phyloP scores from a whole-genome alignment of 2,113 vertebrate species.

The Charina bottae region DNA sequence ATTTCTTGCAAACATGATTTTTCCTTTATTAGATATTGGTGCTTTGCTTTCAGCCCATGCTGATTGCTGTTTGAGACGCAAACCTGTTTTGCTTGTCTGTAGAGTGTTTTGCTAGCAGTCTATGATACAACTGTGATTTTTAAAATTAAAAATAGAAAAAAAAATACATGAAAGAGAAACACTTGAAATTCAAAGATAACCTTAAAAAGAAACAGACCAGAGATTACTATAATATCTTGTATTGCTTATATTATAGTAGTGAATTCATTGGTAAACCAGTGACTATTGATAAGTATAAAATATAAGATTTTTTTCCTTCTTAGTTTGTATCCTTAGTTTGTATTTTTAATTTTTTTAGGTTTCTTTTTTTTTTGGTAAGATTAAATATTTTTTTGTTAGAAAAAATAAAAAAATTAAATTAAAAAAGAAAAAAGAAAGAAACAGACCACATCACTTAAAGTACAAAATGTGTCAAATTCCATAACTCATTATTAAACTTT shows the following conservation, averaged over 20 bases:
- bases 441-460: conserved; percentile 46
- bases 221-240: not conserved
- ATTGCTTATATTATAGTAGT: not conserved
- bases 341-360: not conserved
- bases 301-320: not conserved
- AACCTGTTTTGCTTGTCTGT: not conserved
- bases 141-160: not conserved
- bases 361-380: not conserved
- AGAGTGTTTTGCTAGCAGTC: not conserved
- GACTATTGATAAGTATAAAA: not conserved
- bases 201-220: conserved; percentile 24
- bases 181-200: not conserved
- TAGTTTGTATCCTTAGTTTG: not conserved
- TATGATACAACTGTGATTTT: not conserved
- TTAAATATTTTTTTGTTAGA: not conserved
- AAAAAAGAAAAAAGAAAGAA: not conserved
- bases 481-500: conserved; percentile 74
- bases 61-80: not conserved
- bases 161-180: not conserved
- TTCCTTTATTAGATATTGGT: not conserved
- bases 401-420: not conserved
- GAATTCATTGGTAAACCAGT: not conserved
- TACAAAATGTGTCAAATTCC: conserved; percentile 66
- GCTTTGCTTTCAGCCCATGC: not conserved
- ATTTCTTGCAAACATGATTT: not conserved